Evolutionary conservation across 2,113 vertebrate species (phyloP), one percentile per base, ranked within the genome.

Genomic region (Paedocypris sp.): DNA sequence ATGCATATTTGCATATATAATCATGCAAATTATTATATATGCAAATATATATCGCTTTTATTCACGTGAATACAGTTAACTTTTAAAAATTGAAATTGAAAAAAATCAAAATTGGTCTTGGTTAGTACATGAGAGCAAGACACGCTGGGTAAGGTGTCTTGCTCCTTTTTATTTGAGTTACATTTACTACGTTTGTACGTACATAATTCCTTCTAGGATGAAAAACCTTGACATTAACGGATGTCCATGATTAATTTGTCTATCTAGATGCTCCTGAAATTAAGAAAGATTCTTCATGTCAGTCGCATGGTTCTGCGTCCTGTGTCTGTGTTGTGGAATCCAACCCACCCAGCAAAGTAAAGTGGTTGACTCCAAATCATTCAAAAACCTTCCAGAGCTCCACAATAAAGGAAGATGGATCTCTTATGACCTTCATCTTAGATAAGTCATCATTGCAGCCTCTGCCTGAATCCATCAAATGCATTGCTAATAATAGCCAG

Each of bases 321-420:
- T 86, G 84, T 43, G 16, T 70, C 19, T 86, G 82, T 56, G 67
- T 71, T 2, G 75, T 56, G 3, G 77, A 82, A n/a, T 82, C 82
- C 19, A 53, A 52, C 8, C 82, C 83, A 19, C 29, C 72, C 32
- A 69, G 79, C 25, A 29, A 8, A 4, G 57, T 85, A 25, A 23
- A 43, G 4, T 82, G 83, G 73, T 26, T 69, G 15, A 26, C 74
- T 28, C 18, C 57, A 20, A 57, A 71, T 38, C 33, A 11, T 0
- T 47, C 33, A 1, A 39, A 3, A 57, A 22, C 69, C 33, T 31
- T 79, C 4, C 38, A 19, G 4, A 70, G 42, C 22, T 47, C 32
- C 22, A 54, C n/a, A 1, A 19, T 26, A 16, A 70, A 82, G 20
- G 49, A 15, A 26, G 54, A 75, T 1, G 66, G 63, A 15, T 45